These are phyloP conservation scores for Ips nitidus DNA, from an alignment of 1,140 invertebrate species.

Conservation along the genomic window DNA sequence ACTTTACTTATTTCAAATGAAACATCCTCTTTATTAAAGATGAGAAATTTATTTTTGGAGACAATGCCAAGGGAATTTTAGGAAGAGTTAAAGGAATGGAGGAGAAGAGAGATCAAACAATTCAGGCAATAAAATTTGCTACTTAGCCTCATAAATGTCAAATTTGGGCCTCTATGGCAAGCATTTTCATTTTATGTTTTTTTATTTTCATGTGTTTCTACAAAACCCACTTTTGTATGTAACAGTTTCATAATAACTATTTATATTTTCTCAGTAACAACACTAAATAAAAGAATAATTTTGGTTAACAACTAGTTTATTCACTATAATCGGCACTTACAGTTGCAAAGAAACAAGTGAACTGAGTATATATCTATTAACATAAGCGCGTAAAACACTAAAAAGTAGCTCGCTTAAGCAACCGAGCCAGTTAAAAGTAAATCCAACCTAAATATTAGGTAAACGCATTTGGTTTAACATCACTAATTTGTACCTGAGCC, in stretches of 20 bases:
- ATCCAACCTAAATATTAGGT: constrained; percentile 45
- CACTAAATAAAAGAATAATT: background rate
- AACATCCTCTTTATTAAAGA: too few species aligned
- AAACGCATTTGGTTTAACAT: constrained; percentile 38
- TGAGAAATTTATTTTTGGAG: too few species aligned
- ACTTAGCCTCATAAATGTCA: too few species aligned
- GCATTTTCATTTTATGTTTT: too few species aligned
- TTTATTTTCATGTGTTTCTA: too few species aligned
- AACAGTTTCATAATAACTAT: too few species aligned
- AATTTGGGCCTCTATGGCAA: too few species aligned
- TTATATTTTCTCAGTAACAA: too few species aligned
- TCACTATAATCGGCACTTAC: constrained; percentile 40
- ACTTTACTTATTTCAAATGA: too few species aligned
- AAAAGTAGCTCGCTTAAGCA: background rate
- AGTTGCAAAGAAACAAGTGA: constrained; percentile 45
- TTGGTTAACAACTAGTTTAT: constrained; percentile 42
- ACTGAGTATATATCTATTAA: constrained; percentile 33
- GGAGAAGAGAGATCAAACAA: background rate
- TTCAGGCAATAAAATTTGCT: too few species aligned
- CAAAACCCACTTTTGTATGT: too few species aligned
- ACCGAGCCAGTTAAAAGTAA: background rate
- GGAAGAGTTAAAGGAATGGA: background rate
- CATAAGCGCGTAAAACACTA: constrained; percentile 13
- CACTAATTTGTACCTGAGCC: constrained; percentile 31
- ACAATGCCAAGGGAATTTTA: too few species aligned